phyloP scores from a whole-genome alignment of 2,113 vertebrate species.

The Hippopotamus amphibius region DNA sequence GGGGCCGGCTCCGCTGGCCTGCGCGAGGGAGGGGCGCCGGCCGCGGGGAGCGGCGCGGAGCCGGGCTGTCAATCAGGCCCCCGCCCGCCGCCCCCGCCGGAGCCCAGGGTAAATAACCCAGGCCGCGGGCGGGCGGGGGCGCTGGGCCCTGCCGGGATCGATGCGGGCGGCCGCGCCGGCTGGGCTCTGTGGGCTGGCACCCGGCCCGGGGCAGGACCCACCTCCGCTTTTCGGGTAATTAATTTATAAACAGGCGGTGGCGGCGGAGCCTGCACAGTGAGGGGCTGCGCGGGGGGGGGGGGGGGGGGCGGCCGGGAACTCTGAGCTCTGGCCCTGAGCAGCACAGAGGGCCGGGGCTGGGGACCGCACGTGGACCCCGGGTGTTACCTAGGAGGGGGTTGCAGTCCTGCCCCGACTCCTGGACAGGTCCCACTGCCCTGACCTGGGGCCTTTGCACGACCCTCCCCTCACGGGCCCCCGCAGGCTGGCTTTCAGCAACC shows the following conservation, averaged over 20 bases:
- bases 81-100: constrained; percentile 41
- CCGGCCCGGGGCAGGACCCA: constrained; percentile 64
- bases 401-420: neutral
- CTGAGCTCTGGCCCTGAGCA: neutral
- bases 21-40: constrained; percentile 50
- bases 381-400: neutral
- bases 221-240: constrained; percentile 69
- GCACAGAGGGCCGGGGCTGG: neutral
- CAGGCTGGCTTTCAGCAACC: neutral
- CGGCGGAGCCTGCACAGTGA: constrained; percentile 27
- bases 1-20: constrained; percentile 59
- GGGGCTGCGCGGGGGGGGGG: neutral
- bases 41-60: constrained; percentile 3
- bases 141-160: constrained; percentile 54
- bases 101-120: constrained; percentile 41
- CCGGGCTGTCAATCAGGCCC: constrained; percentile 67
- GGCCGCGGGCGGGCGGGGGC: neutral
- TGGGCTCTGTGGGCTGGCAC: constrained; percentile 69
- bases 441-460: neutral
- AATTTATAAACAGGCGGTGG: constrained; percentile 78
- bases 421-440: neutral
- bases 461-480: neutral
- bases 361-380: neutral
- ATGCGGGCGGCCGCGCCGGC: constrained; percentile 65
- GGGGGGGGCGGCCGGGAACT: neutral